Conservation (phyloP, 2,797 vertebrate genomes). For the Gouania willdenowi region DNA sequence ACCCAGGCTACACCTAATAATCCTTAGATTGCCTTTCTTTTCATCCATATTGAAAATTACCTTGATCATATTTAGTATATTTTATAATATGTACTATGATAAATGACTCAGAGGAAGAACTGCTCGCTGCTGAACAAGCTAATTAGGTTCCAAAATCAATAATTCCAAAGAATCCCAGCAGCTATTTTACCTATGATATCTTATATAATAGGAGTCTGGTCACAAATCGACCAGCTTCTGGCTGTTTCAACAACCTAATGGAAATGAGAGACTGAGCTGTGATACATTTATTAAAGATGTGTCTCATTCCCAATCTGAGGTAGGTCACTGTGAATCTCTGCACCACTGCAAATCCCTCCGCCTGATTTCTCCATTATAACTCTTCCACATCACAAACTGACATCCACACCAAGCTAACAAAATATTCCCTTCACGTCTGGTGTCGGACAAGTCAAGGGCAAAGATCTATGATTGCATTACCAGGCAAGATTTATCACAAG, state of each 20-base stretch:
- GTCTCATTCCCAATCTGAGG: conserved; percentile 38
- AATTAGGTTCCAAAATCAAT: no score
- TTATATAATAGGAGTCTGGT: conserved; percentile 2
- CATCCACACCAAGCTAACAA: conserved; percentile 1
- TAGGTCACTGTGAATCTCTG: conserved; percentile 60
- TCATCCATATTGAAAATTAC: no score
- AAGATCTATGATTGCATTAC: conserved; percentile 19
- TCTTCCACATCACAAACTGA: conserved; percentile 8
- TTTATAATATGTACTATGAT: no score
- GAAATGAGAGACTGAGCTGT: conserved; percentile 19
- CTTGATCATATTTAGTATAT: no score
- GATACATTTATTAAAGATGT: conserved; percentile 40
- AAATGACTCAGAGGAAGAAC: no score
- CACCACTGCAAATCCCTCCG: conserved; percentile 33
- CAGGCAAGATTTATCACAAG: conserved; percentile 23
- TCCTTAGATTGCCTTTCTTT: no score
- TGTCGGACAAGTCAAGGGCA: conserved; percentile 1
- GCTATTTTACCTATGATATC: background rate
- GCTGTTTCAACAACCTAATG: conserved; percentile 6
- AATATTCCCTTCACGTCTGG: conserved; percentile 5
- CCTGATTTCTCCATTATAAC: background rate
- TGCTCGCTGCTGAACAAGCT: no score
- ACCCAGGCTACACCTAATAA: no score
- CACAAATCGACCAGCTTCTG: conserved; percentile 5
- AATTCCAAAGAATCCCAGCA: no score